Percentiles rank a stretch among this genome's conserved stretches.
phyloP scores from a whole-genome alignment of 2,113 vertebrate genomes.

The Rhinoderma darwinii region DNA sequence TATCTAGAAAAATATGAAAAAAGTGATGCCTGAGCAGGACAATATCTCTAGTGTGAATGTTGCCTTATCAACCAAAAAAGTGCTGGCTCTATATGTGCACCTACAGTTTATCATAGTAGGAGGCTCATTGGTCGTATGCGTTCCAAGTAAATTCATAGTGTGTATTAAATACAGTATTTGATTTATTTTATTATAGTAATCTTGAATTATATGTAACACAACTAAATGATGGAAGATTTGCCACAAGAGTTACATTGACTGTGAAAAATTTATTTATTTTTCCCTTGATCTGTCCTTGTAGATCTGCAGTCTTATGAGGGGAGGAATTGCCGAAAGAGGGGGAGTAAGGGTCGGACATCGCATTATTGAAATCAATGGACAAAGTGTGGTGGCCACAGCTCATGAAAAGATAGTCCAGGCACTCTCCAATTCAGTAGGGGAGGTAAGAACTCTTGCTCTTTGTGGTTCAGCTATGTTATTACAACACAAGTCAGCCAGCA shows the following conservation, averaged over 20 bases:
- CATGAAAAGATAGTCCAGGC: constrained; percentile 99
- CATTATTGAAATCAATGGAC: constrained; percentile 98
- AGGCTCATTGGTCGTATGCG: background rate
- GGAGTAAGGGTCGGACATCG: constrained; percentile 95
- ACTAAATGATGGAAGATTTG: background rate
- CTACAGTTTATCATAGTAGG: too few species aligned
- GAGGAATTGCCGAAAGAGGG: constrained; percentile 95
- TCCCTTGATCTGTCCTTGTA: constrained; percentile 62
- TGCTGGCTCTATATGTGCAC: too few species aligned
- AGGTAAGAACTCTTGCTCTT: constrained; percentile 77
- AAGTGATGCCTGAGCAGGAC: background rate
- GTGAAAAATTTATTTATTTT: background rate
- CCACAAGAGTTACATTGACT: background rate
- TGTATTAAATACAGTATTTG: background rate
- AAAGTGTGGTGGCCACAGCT: constrained; percentile 96
- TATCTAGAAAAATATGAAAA: background rate
- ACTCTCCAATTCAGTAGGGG: constrained; percentile 95
- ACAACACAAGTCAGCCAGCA: background rate
- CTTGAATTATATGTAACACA: background rate
- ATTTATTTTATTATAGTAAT: background rate
- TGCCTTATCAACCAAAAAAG: too few species aligned
- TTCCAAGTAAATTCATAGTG: background rate
- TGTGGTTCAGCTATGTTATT: background rate
- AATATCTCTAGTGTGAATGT: too few species aligned
- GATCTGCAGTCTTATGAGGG: constrained; percentile 98